Percentiles rank a stretch among this genome's conserved stretches.
Evolutionary conservation across 23 tunicate species (phyloP).

Genomic region (Trididemnum miniatum): DNA sequence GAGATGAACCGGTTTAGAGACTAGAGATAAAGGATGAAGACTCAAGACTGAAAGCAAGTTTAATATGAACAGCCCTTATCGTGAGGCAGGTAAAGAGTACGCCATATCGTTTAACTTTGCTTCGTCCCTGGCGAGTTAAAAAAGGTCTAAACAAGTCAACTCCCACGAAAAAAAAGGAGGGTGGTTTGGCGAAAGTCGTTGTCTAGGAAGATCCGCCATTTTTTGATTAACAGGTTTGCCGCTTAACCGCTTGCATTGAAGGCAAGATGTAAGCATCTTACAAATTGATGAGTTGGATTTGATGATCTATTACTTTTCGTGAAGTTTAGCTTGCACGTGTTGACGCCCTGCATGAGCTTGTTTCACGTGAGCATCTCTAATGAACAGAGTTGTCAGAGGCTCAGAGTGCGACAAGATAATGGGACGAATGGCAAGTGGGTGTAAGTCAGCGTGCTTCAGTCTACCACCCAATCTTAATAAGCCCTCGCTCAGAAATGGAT

Average conservation of each 20-base stretch:
- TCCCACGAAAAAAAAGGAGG: background rate
- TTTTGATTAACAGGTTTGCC: background rate
- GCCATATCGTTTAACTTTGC: background rate
- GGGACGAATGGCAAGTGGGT: background rate
- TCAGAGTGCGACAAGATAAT: background rate
- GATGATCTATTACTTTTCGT: background rate
- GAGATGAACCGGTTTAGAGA: conserved; percentile 13
- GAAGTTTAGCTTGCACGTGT: background rate
- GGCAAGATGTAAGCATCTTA: background rate
- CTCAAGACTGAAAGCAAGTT: background rate
- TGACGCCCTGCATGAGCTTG: background rate
- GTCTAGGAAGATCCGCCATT: background rate
- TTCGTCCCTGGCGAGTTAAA: background rate
- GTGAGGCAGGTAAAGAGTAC: background rate
- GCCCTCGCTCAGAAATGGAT: background rate
- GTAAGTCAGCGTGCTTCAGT: background rate
- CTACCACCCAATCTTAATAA: background rate
- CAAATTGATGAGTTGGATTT: background rate
- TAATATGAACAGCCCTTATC: background rate
- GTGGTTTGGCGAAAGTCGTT: background rate
- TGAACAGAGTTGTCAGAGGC: background rate
- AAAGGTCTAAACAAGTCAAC: background rate
- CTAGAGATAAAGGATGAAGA: conserved; percentile 11
- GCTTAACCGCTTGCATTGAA: background rate
- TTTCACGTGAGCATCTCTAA: background rate